Base-by-base conservation (phyloP, 2,797 vertebrate genomes). In the Lagodon rhomboides region DNA sequence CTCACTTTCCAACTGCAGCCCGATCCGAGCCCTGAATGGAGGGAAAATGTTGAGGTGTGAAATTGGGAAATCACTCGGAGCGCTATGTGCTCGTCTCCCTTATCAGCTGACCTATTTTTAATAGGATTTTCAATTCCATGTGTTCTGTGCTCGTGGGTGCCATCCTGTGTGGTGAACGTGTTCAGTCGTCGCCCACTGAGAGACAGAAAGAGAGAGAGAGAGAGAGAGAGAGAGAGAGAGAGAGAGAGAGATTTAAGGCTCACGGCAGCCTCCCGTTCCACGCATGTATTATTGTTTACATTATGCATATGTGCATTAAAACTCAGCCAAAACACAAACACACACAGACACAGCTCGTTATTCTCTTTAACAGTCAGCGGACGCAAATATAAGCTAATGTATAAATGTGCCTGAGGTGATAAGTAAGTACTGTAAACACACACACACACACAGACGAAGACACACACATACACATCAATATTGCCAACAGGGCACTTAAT, bases 91-190 rank as follows among this genome's bases (percentile, higher is more conserved):
- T 86, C 72, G 47, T 85, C 80, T 89, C 65, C 82, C 80, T 91
- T 93, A 94, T 91, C 89, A 78, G 77, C 77, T 58, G 78, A 81
- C 73, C 75, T 73, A 70, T 87, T 93, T 89, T 90, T 88, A 92
- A 94, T 90, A 85, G 87, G 91, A 92, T 94, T 94, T 92, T 68
- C 71, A 71, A 23, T 75, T 86, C 74, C 73, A 59, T 41, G 74
- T 80, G 59, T 84, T 85, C 74, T 71, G 70, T 22, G 79, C 73
- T 69, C 64, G 75, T 75, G 75, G 75, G 77, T 68, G 65, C 81
- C 80, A 67, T 86, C 69, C 82, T 79, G 85, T 88, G 85, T 69
- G 86, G 69, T 66, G 79, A 84, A 78, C 68, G 59, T 72, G 69
- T 71, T 82, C 34, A 72, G 80, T 79, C 78, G 82, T 82, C 72